A percentile compares a stretch with the other conserved stretches of the same genome.
These are phyloP conservation scores for Dynastes hyllus DNA, from an alignment of 2,888 invertebrate genomes.

Conservation along the genomic window DNA sequence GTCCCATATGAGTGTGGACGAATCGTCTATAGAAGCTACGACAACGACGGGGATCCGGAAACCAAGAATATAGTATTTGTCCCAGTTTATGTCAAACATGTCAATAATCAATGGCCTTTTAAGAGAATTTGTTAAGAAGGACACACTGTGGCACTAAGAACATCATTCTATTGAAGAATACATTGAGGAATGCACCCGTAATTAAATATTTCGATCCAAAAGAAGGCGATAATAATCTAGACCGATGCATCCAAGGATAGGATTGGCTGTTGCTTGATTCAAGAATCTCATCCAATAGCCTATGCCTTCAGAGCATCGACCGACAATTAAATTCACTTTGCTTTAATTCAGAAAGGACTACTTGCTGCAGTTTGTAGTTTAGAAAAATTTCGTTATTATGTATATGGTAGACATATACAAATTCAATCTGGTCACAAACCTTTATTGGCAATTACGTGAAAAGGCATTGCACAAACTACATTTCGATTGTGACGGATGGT, in stretches of 20 bases:
- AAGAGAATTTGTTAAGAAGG: background rate
- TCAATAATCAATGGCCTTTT: background rate
- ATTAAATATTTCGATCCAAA: slow-evolving; percentile 7
- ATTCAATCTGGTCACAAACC: no score
- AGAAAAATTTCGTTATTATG: no score
- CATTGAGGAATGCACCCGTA: background rate
- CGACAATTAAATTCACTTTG: background rate
- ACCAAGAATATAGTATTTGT: no score
- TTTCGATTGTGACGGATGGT: no score
- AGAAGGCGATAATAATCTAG: background rate
- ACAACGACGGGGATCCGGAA: no score
- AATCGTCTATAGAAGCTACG: no score
- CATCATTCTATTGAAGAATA: background rate
- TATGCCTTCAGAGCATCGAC: background rate
- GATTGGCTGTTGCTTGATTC: background rate
- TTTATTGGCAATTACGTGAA: no score
- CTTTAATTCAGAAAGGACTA: background rate
- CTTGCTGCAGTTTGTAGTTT: no score
- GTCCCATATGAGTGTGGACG: no score
- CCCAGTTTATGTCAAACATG: no score
- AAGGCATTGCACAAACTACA: no score
- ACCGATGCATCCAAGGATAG: background rate
- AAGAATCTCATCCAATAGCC: background rate
- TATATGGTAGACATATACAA: no score
- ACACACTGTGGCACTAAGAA: background rate